Percentiles rank a stretch among this genome's conserved stretches.
Evolutionary conservation across 2,797 vertebrate genomes (phyloP).

Genomic region (Crax fasciolata): DNA sequence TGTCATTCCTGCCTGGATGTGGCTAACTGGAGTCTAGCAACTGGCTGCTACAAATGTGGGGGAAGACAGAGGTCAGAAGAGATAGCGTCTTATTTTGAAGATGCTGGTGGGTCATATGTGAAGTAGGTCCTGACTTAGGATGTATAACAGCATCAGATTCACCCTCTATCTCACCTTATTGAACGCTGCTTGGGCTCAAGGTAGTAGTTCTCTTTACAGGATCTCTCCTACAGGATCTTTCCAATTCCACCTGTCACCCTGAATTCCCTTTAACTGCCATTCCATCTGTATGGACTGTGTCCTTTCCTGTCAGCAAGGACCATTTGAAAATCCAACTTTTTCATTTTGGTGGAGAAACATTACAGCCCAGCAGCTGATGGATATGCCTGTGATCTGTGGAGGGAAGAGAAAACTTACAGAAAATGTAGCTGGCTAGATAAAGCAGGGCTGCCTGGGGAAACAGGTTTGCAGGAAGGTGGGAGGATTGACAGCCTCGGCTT

Average conservation of each 20-base stretch:
- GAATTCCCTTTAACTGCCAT: background rate
- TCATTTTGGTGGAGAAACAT: background rate
- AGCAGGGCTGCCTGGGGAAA: background rate
- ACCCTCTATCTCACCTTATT: background rate
- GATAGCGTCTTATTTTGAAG: background rate
- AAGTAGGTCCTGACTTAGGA: background rate
- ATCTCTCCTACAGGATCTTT: background rate
- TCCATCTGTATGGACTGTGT: fast-evolving
- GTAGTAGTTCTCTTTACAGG: background rate
- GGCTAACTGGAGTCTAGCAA: background rate
- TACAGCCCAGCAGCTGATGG: background rate
- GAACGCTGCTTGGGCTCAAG: background rate
- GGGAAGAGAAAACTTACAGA: background rate
- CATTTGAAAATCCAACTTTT: background rate
- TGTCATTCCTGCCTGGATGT: background rate
- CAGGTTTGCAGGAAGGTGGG: background rate
- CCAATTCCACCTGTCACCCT: background rate
- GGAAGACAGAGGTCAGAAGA: background rate
- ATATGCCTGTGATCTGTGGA: background rate
- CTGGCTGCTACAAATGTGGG: fast-evolving
- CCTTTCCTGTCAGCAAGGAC: background rate
- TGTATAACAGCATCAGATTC: background rate
- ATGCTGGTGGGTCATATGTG: fast-evolving
- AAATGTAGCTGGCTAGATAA: background rate
- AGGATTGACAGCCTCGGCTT: background rate